These are phyloP conservation scores for Caradrina clavipalpis DNA, from an alignment of 2,888 invertebrate genomes.

Conservation along the genomic window DNA sequence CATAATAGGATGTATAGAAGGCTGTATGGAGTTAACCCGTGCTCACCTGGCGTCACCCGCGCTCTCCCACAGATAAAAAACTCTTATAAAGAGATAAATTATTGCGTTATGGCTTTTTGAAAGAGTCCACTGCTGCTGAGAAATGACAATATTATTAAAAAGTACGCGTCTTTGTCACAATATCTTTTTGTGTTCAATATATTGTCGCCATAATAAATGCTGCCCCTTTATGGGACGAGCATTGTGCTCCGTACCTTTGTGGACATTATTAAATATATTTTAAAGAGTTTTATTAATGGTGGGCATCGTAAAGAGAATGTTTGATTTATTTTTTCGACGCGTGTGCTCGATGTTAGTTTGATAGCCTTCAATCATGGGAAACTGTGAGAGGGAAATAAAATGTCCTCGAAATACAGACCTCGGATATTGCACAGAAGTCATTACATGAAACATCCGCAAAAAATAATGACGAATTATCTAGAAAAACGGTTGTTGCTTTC, in stretches of 20 bases:
- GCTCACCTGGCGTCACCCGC: conserved; percentile 85
- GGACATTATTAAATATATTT: conserved; percentile 91
- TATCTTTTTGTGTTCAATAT: conserved; percentile 91
- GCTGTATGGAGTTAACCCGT: conserved; percentile 83
- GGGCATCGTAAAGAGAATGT: conserved; percentile 87
- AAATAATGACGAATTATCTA: conserved; percentile 16
- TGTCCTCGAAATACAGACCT: neutral
- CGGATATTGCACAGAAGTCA: conserved; percentile 22
- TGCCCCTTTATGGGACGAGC: conserved; percentile 88
- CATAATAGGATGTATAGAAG: conserved; percentile 70
- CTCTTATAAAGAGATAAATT: conserved; percentile 91
- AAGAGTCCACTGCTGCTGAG: conserved; percentile 91
- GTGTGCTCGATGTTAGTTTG: conserved; percentile 84
- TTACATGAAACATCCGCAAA: conserved; percentile 22
- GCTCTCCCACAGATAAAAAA: conserved; percentile 88
- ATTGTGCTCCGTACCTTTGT: conserved; percentile 89
- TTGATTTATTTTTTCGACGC: conserved; percentile 91
- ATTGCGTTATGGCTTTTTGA: conserved; percentile 91
- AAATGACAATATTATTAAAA: conserved; percentile 91
- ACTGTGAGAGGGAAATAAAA: conserved; percentile 34
- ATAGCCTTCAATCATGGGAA: conserved; percentile 84
- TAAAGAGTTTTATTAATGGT: conserved; percentile 91
- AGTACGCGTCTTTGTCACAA: conserved; percentile 90
- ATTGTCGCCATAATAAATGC: conserved; percentile 91
- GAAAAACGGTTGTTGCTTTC: conserved; percentile 17